Conservation (phyloP, 2,888 invertebrate species). For the Elysia crispata region DNA sequence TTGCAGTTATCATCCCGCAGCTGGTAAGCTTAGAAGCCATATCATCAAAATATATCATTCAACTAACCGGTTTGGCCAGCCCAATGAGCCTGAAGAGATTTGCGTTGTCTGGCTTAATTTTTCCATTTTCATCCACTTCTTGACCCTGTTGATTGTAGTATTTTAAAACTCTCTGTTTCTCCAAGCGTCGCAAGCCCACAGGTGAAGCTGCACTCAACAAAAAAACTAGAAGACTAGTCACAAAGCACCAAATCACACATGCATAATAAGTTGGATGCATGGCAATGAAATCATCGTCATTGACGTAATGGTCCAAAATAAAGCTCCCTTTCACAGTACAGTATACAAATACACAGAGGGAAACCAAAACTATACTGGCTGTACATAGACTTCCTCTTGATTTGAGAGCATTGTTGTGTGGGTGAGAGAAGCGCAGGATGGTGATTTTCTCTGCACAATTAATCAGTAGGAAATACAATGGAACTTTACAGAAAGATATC, state of each 20-base stretch:
- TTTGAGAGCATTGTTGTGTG: conserved; percentile 57
- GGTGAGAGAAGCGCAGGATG: conserved; percentile 51
- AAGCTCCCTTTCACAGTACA: conserved; percentile 59
- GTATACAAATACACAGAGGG: conserved; percentile 26
- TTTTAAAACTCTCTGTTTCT: conserved; percentile 62
- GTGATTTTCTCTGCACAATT: conserved; percentile 55
- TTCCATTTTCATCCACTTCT: conserved; percentile 72
- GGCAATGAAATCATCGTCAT: conserved; percentile 55
- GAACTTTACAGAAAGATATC: conserved; percentile 64
- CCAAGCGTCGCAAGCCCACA: conserved; percentile 62
- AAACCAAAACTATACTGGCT: conserved; percentile 1
- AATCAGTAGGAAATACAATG: conserved; percentile 63
- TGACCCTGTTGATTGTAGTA: conserved; percentile 65
- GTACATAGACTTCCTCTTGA: conserved; percentile 7
- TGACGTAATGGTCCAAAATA: conserved; percentile 58
- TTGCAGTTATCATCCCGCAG: background rate
- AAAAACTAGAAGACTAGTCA: conserved; percentile 65
- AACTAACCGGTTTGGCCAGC: conserved; percentile 71
- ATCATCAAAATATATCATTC: background rate
- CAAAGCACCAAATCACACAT: conserved; percentile 62
- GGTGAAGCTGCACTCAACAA: conserved; percentile 59
- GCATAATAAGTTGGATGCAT: conserved; percentile 72
- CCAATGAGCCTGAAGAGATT: conserved; percentile 62
- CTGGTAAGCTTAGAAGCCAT: background rate
- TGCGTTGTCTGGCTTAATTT: conserved; percentile 63